A percentile compares a stretch with the other conserved stretches of the same genome.
Evolutionary conservation across 2,888 invertebrate species (phyloP).

Genomic region (Atrina japonica): DNA sequence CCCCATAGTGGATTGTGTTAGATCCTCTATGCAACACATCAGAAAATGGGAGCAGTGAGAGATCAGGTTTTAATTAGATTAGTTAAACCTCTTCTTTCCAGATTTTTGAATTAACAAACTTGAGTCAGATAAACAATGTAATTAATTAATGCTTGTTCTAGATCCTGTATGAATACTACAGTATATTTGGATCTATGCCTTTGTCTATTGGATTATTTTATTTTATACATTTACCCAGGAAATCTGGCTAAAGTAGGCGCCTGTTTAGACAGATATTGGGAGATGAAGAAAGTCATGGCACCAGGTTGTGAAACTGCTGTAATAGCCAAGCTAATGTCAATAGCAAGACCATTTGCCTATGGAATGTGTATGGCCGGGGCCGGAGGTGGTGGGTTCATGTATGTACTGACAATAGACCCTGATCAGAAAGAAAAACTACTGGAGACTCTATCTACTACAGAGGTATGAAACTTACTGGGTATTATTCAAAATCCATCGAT

Average conservation of each 20-base stretch:
- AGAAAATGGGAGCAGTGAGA: too few species aligned
- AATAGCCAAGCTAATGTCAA: conserved; percentile 75
- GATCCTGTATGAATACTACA: background rate
- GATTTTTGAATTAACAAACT: too few species aligned
- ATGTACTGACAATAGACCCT: conserved; percentile 75
- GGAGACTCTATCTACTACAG: conserved; percentile 44
- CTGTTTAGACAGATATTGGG: conserved; percentile 80
- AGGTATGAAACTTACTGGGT: conserved; percentile 39
- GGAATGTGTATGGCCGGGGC: conserved; percentile 81
- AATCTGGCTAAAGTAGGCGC: conserved; percentile 76
- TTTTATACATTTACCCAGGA: too few species aligned
- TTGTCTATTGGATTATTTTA: too few species aligned
- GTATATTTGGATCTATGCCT: too few species aligned
- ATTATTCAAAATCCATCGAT: background rate
- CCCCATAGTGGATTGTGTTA: too few species aligned
- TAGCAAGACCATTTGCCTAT: conserved; percentile 69
- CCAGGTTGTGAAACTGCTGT: conserved; percentile 80
- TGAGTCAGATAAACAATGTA: too few species aligned
- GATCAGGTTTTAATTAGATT: too few species aligned
- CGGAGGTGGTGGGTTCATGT: conserved; percentile 81
- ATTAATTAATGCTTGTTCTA: background rate
- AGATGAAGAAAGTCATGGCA: conserved; percentile 81
- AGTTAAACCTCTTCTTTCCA: too few species aligned
- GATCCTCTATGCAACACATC: too few species aligned
- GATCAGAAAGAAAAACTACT: conserved; percentile 42